Conservation (phyloP, 1,140 invertebrate genomes). For the Hylaeus anthracinus region DNA sequence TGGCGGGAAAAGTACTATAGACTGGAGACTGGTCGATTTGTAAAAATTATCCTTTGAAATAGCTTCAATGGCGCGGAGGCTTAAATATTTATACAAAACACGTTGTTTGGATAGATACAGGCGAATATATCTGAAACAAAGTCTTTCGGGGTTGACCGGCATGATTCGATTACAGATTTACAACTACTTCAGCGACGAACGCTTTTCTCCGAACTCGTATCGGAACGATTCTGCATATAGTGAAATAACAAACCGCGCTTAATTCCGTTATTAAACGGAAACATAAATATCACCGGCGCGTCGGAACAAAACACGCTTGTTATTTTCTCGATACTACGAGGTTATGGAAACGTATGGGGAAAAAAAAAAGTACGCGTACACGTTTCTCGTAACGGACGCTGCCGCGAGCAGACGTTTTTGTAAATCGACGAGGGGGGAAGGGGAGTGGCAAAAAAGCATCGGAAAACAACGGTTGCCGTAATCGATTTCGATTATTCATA, state of each 20-base stretch:
- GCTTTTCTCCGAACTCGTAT: too few species aligned
- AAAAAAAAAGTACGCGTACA: neutral
- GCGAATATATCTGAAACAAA: neutral
- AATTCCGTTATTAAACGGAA: constrained; percentile 43
- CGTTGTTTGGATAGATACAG: neutral
- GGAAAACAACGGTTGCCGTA: constrained; percentile 21
- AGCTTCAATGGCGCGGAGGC: neutral
- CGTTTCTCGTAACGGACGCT: neutral
- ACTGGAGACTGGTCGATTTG: constrained; percentile 10
- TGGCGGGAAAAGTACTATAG: constrained; percentile 12
- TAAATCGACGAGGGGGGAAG: neutral
- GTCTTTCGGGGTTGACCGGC: too few species aligned
- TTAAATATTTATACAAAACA: neutral
- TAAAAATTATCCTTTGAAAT: neutral
- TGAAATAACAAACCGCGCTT: constrained; percentile 36
- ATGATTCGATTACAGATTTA: too few species aligned
- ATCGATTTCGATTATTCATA: constrained; percentile 45
- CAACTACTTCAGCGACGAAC: too few species aligned
- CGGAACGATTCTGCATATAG: neutral
- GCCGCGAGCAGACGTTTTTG: neutral
- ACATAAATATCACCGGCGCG: constrained; percentile 4
- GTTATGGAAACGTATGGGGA: neutral
- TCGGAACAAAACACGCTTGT: neutral
- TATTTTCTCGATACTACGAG: neutral
- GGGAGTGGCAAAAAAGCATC: neutral